Percentiles rank a stretch among this genome's conserved stretches.
These are phyloP conservation scores for Porites rus DNA, from an alignment of 92 coral and sea anemone species.

Conservation along the genomic window DNA sequence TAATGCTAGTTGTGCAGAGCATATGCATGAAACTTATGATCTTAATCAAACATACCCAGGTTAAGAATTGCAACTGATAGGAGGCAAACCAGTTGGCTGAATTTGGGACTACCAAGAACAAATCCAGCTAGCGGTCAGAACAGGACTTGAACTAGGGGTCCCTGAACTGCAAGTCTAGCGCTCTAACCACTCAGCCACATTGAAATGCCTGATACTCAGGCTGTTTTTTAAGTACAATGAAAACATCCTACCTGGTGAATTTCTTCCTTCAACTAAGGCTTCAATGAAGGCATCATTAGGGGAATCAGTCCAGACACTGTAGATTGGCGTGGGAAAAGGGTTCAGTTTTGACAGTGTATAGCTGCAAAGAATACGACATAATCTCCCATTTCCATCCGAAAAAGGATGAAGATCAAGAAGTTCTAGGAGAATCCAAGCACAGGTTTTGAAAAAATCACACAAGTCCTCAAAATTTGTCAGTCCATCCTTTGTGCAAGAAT, in stretches of 20 bases:
- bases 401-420: constrained; percentile 92
- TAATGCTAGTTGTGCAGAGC: no score
- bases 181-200: no score
- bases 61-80: no score
- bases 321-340: constrained; percentile 92
- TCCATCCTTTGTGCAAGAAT: constrained; percentile 27
- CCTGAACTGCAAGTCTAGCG: no score
- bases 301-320: constrained; percentile 85
- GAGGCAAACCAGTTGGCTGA: no score
- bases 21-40: no score
- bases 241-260: neutral
- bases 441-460: constrained; percentile 71
- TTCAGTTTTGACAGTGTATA: constrained; percentile 70
- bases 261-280: constrained; percentile 83
- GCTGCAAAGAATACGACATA: constrained; percentile 86
- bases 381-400: constrained; percentile 92
- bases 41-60: no score
- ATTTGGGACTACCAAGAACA: no score
- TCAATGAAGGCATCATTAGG: constrained; percentile 70
- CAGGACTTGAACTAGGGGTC: no score
- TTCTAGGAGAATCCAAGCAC: constrained; percentile 81
- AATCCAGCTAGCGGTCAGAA: no score
- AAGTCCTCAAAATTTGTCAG: constrained; percentile 7
- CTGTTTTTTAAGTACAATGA: neutral
- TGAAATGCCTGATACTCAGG: no score